Evolutionary conservation across 37 sponge, comb jelly and placozoan genomes (phyloP), one percentile per base, ranked within the genome.

Genomic region (Haliclona indistincta): DNA sequence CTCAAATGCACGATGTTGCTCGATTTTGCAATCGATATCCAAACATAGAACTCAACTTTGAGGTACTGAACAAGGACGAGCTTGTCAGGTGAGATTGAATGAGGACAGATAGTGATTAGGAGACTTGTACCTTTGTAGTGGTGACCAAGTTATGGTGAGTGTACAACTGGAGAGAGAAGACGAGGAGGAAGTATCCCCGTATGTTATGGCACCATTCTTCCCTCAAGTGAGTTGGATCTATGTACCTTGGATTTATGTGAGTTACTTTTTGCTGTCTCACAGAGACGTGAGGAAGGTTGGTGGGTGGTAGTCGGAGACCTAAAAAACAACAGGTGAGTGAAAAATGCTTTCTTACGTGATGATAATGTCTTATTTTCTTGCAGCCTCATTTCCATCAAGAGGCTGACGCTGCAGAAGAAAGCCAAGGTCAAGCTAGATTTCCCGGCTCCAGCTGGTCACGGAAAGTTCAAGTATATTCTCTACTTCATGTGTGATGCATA

Each of bases 401-500:
- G 96, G 26, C 72, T 98, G 39, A 93, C 91, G 8, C 76, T 98
- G 32, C 94, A 95, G 66, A 82, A 77, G 41, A 95, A 95, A 43
- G 76, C 94, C 36, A 82, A 74, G 34, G 84, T 98, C 66, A 98
- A 95, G 64, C 77, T 98, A 38, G 96, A 98, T 49, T 98, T 98
- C 77, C 81, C 88, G 13, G 96, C 99, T 22, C 91, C 97, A 13
- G 33, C 86, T 4, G 67, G 56, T 20, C 76, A 87, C 37, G 99
- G 99, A 26, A 10, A 51, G 4, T 78, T 93, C 81, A 93, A 91
- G 41, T 95, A 92, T 82, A 79, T 68, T 36, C 91, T 98, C 41
- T 98, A 91, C 84, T 93, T 95, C 77, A 98, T 98, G 99, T 91
- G 96, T 67, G 99, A 98, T 71, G 94, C 94, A 17, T 98, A 98